These are phyloP conservation scores for Carassius gibelio DNA, from an alignment of 2,113 vertebrate species.

Conservation along the genomic window DNA sequence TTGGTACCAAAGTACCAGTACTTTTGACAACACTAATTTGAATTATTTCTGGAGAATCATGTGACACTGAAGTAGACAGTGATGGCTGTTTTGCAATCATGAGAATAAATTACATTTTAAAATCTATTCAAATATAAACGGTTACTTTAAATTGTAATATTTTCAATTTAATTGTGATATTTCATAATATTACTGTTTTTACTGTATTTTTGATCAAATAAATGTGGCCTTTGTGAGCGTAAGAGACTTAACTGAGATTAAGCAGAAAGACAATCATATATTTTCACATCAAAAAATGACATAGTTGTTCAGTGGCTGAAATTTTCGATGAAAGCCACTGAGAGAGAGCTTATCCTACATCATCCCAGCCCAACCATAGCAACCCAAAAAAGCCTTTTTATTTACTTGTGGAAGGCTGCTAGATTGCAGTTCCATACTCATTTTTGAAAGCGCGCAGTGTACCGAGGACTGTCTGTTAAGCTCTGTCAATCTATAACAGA, in stretches of 20 bases:
- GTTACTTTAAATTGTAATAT: neutral
- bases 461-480: slow-evolving; percentile 53
- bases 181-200: no score
- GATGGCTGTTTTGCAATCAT: no score
- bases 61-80: no score
- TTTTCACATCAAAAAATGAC: neutral
- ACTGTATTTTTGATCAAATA: no score
- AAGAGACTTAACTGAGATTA: neutral
- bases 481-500: slow-evolving; percentile 38
- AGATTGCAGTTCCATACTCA: slow-evolving; percentile 1
- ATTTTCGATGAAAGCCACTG: neutral
- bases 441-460: slow-evolving; percentile 1
- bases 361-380: neutral
- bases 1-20: no score
- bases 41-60: no score
- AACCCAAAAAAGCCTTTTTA: slow-evolving; percentile 9
- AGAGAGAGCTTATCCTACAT: neutral
- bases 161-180: no score
- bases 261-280: neutral
- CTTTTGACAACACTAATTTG: no score
- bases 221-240: no score
- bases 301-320: neutral
- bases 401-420: neutral
- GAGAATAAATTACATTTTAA: no score
- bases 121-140: no score